Percentiles rank a stretch among this genome's conserved stretches.
phyloP scores from a whole-genome alignment of 2,113 vertebrate species.

The Merops nubicus region DNA sequence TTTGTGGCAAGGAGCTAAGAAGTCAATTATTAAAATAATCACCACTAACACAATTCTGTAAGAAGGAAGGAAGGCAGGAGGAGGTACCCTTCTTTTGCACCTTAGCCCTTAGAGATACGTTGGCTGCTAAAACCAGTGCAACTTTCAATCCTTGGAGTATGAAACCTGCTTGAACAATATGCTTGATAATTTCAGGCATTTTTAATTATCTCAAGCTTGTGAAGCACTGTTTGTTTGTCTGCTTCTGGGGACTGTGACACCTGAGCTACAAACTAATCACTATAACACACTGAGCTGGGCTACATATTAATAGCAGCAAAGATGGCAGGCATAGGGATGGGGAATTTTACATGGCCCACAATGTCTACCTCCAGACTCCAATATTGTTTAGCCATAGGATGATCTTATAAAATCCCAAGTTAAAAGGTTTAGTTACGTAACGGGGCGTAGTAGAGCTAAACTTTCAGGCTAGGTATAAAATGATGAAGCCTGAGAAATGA shows the following conservation, averaged over 20 bases:
- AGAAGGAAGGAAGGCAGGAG: neutral
- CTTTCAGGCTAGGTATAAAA: neutral
- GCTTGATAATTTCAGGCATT: neutral
- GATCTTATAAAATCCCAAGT: neutral
- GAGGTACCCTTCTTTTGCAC: neutral
- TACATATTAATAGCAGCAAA: neutral
- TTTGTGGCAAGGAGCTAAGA: neutral
- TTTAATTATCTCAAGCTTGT: neutral
- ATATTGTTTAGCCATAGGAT: neutral
- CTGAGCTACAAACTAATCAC: rapidly evolving
- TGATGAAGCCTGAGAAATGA: neutral
- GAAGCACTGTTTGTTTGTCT: neutral
- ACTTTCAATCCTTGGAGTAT: neutral
- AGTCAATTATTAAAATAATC: neutral
- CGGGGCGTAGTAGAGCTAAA: neutral
- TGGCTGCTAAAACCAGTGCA: neutral
- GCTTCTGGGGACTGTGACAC: neutral
- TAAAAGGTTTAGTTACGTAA: neutral
- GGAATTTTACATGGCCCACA: neutral
- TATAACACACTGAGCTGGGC: neutral
- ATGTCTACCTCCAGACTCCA: neutral
- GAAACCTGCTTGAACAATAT: neutral
- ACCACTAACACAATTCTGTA: neutral
- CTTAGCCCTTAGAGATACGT: neutral
- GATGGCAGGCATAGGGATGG: neutral